phyloP scores from a whole-genome alignment of 2,888 invertebrate genomes.

The Cosmia trapezina region DNA sequence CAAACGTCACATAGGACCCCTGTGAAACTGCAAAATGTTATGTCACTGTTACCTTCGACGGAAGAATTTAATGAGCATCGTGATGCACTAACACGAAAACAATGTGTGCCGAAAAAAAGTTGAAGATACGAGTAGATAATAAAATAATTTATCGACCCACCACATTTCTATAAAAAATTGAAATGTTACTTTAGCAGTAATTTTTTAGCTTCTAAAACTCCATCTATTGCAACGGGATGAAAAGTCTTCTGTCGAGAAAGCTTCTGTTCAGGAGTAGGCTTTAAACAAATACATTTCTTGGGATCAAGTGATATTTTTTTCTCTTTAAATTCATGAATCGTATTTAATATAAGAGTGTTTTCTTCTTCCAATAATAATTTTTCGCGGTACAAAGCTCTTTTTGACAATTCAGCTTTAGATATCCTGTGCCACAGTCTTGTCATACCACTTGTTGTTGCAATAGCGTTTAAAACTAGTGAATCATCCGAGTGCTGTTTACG shows the following conservation, averaged over 20 bases:
- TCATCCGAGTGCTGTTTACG: constrained; percentile 77
- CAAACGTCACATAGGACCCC: constrained; percentile 51
- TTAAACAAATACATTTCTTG: constrained; percentile 73
- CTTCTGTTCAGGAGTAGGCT: constrained; percentile 10
- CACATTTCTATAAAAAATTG: constrained; percentile 4
- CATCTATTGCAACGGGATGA: constrained; percentile 79
- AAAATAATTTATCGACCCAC: not conserved
- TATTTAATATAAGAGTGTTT: constrained; percentile 75
- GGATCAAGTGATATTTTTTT: constrained; percentile 68
- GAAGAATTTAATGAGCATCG: constrained; percentile 64
- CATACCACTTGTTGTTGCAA: constrained; percentile 79
- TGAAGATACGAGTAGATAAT: not conserved
- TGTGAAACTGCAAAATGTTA: constrained; percentile 61
- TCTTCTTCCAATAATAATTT: constrained; percentile 80
- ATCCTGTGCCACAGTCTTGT: constrained; percentile 85
- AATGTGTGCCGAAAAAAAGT: constrained; percentile 26
- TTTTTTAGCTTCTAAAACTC: constrained; percentile 75
- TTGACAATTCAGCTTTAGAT: constrained; percentile 82
- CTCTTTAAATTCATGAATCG: constrained; percentile 71
- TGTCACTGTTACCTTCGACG: constrained; percentile 61
- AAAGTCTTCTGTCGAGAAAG: constrained; percentile 50
- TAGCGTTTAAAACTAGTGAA: constrained; percentile 78
- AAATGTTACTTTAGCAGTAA: constrained; percentile 46
- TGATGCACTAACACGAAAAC: constrained; percentile 62
- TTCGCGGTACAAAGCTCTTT: constrained; percentile 81